Base-by-base conservation (phyloP, 1,140 invertebrate genomes). In the Plectrocnemia conspersa region DNA sequence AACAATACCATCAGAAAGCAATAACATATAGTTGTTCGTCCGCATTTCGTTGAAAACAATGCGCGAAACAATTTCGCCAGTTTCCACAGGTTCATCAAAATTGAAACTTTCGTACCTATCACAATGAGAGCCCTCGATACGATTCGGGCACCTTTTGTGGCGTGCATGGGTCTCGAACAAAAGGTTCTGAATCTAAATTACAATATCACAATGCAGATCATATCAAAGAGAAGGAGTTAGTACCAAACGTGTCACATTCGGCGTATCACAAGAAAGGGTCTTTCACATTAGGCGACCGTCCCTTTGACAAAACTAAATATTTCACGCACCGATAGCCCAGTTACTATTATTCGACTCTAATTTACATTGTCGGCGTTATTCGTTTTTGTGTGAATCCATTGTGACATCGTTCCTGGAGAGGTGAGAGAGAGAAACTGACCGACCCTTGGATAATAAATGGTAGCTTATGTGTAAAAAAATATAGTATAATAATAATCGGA, bases 221-320 rank as follows among this genome's bases (percentile, higher is more conserved):
- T 47, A 52, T 54, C 40, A 46, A 36, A 52, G 27, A 59, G 58
- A 59, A 52, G 48, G 58, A 49, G 52, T 58, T 47, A 58, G 42
- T 35, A 47, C 46, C 58, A 38, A 59, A 55, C 50, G 54, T 54
- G 58, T 50, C 58, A 59, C 52, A 55, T 59, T 48, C 44, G 42
- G 22, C 19, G 52, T 25, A 33, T 16, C 29, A 21, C 41, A 10
- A 38, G 29, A 42, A 36, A 40, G 47, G 58, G 52, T 48, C 33
- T 32, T 47, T 24, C 41, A 54, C 49, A 53, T 53, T 45, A 56
- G 9, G 18, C 44, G 25, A 25, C 52, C 40, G 25, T 35, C 58
- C 52, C 33, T 36, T 52, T 59, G 46, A 59, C 56, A 54, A 54
- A 59, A 49, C 50, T 54, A 54, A 59, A 59, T 59, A 59, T 59